Evolutionary conservation across 1,140 invertebrate species (phyloP), one percentile per base, ranked within the genome.

Genomic region (Drosophila mauritiana): DNA sequence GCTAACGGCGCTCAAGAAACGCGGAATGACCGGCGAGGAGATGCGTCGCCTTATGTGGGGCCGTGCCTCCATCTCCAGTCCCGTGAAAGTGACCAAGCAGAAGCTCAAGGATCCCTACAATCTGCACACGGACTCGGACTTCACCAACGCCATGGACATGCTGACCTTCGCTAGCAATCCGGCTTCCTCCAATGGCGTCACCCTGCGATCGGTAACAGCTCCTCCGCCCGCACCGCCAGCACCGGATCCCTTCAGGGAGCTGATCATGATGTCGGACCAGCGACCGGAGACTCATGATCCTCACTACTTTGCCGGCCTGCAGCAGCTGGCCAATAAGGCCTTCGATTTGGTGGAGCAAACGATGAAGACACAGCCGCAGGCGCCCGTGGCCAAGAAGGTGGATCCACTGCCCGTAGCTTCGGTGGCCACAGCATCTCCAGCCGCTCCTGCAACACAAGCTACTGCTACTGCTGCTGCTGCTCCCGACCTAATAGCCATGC

Each of bases 11-110:
- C 92, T 98, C 59, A 95, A 96, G 65, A 97, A 96, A 84, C 94
- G 96, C 56, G 96, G 95, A 37, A 96, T 98, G 93, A 97, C 96
- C 22, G 97, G 97, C 10, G 97, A 98, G 92, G 95, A 97, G 91
- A 93, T 98, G 92, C 93, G 97, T 1, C 93, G 95, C 42, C 93
- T 98, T 27, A 98, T 98, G 96, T 98, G 97, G 97, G 97, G 96
- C 36, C 93, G 96, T 17, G 96, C 95, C 34, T 97, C 96, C 2
- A 96, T 97, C 59, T 97, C 96, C n/a, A 97, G 97, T 25, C 97
- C 97, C 7, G 95, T 96, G 12, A 96, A 96, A 93, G 92, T 94
- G 5, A 92, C 94, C 13, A 91, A 93, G 63, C 94, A 94, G 68
- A 92, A 92, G 65, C 72, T 90, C 0, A 91, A 90, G 69, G 91